Conservation (phyloP, 2,797 vertebrate genomes). For the Epinephelus coioides region DNA sequence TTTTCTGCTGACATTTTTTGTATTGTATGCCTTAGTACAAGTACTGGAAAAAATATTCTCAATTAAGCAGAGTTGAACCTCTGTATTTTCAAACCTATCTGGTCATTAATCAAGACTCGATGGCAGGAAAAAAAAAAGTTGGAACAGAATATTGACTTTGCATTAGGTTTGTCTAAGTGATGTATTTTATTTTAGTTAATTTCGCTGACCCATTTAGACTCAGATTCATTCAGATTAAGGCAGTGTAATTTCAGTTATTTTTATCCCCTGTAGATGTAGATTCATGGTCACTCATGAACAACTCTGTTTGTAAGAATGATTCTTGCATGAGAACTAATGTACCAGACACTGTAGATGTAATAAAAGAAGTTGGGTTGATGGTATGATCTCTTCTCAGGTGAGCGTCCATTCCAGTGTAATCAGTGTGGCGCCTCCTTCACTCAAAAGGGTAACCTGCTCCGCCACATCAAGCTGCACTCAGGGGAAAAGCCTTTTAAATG, state of each 20-base stretch:
- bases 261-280: neutral
- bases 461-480: conserved; percentile 98
- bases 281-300: neutral
- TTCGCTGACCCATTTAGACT: neutral
- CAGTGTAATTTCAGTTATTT: neutral
- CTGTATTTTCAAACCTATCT: no score
- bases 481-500: conserved; percentile 99
- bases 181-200: neutral
- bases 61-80: neutral
- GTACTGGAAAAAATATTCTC: neutral
- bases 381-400: conserved; percentile 85
- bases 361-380: conserved; percentile 31
- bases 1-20: neutral
- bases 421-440: conserved; percentile 98
- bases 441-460: conserved; percentile 96
- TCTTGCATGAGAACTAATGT: neutral
- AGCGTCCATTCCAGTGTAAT: conserved; percentile 98
- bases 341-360: neutral
- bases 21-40: neutral
- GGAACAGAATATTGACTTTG: neutral
- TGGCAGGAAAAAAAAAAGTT: no score
- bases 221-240: neutral
- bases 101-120: neutral
- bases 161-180: neutral
- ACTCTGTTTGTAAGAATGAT: neutral